Conservation (phyloP, 2,888 invertebrate genomes). For the Lycocerus yunnanus region DNA sequence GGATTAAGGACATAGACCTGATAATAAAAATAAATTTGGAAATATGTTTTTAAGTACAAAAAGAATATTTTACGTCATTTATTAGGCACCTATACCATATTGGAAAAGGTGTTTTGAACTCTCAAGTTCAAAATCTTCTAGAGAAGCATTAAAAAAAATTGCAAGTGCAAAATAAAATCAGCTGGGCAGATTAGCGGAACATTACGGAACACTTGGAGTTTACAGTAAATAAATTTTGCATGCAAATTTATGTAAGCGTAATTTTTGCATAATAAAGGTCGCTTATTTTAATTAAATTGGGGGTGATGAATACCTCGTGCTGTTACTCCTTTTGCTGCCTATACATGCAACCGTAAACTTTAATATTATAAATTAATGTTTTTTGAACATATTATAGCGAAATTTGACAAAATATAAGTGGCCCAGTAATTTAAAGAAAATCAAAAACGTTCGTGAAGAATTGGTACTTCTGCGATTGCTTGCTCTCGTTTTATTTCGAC, state of each 20-base stretch:
- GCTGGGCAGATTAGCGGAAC: neutral
- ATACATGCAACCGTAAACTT: neutral
- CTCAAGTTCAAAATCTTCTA: neutral
- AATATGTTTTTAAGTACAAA: neutral
- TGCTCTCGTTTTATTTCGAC: neutral
- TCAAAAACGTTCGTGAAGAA: neutral
- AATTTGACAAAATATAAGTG: neutral
- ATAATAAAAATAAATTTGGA: neutral
- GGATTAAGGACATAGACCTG: constrained; percentile 1
- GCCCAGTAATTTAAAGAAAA: neutral
- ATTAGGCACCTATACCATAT: neutral
- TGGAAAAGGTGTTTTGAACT: neutral
- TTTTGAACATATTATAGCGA: neutral
- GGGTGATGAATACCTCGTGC: neutral
- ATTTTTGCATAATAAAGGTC: neutral
- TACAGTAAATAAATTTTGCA: neutral
- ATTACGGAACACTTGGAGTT: neutral
- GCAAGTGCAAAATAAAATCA: neutral
- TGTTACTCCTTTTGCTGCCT: neutral
- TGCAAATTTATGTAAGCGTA: neutral
- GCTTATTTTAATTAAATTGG: neutral
- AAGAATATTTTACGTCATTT: neutral
- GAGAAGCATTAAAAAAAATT: neutral
- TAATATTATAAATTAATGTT: neutral
- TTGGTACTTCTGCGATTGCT: neutral